Evolutionary conservation across 1,140 invertebrate species (phyloP).

Genomic region (Proctacanthus coquilletti): DNA sequence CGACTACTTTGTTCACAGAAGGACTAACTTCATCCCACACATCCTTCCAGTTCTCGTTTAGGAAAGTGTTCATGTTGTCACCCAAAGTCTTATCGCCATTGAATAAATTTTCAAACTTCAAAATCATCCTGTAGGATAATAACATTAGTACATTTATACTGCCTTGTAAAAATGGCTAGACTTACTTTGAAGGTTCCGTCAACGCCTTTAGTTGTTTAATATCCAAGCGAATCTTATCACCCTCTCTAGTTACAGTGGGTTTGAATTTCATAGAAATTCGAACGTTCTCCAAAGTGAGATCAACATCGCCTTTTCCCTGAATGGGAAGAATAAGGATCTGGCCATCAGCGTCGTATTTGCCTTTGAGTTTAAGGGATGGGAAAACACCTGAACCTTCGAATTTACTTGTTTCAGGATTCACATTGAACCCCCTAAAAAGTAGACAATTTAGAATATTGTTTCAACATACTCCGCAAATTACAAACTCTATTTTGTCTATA

Average conservation of each 20-base stretch:
- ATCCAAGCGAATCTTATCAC: constrained; percentile 17
- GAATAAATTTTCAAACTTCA: constrained; percentile 51
- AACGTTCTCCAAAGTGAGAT: constrained; percentile 18
- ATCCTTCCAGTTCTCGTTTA: constrained; percentile 43
- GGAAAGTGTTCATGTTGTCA: constrained; percentile 40
- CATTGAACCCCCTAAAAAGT: constrained; percentile 18
- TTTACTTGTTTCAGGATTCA: constrained; percentile 22
- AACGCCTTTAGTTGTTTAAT: constrained; percentile 27
- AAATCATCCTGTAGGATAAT: constrained; percentile 30
- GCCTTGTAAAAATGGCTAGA: constrained; percentile 5
- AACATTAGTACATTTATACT: background rate
- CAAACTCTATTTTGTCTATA: constrained; percentile 13
- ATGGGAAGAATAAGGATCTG: constrained; percentile 27
- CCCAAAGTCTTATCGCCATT: constrained; percentile 48
- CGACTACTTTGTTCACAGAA: constrained; percentile 36
- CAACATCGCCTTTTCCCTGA: constrained; percentile 25
- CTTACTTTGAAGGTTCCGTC: constrained; percentile 22
- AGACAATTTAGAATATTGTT: too few relatives aligned
- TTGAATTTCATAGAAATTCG: constrained; percentile 28
- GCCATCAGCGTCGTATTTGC: constrained; percentile 24
- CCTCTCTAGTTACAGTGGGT: constrained; percentile 13
- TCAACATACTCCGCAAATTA: too few relatives aligned
- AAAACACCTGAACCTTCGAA: constrained; percentile 25
- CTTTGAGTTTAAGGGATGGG: constrained; percentile 18
- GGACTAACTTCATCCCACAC: constrained; percentile 40